These are phyloP conservation scores for Venustoraphidia nigricollis DNA, from an alignment of 2,888 invertebrate species.

Conservation along the genomic window DNA sequence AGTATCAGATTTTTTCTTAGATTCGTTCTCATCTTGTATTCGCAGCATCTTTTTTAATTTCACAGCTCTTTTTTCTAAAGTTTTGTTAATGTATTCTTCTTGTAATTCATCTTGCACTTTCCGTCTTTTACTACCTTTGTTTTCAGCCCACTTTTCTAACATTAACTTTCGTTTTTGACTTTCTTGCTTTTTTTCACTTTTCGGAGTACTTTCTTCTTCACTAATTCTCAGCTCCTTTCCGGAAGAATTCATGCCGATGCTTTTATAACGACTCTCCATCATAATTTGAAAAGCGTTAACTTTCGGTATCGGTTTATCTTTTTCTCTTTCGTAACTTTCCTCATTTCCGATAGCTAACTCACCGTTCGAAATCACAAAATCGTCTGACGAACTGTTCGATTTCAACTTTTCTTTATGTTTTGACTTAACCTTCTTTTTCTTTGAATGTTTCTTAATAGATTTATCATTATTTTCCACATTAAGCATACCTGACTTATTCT, in stretches of 20 bases:
- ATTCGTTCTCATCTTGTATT: conserved; percentile 18
- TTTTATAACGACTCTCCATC: conserved; percentile 50
- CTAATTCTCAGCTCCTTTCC: conserved; percentile 34
- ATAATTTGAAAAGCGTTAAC: conserved; percentile 45
- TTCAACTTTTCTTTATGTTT: too few species aligned
- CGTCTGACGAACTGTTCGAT: too few species aligned
- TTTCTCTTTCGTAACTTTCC: not conserved
- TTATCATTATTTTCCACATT: too few species aligned
- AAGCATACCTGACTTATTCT: too few species aligned
- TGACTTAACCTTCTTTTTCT: too few species aligned
- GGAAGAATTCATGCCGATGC: conserved; percentile 44
- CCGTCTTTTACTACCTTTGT: conserved; percentile 41
- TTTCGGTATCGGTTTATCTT: conserved; percentile 3
- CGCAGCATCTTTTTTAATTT: conserved; percentile 34
- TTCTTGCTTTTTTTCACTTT: conserved; percentile 11
- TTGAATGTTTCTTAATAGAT: too few species aligned
- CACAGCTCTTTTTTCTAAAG: conserved; percentile 44
- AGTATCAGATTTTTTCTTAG: conserved; percentile 4
- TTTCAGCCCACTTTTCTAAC: conserved; percentile 45
- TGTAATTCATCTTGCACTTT: conserved; percentile 39
- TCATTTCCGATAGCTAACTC: too few species aligned
- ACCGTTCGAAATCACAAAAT: too few species aligned
- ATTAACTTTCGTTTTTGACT: conserved; percentile 31
- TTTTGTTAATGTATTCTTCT: conserved; percentile 36
- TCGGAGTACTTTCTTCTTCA: conserved; percentile 20